A percentile compares a stretch with the other conserved stretches of the same genome.
phyloP scores from a whole-genome alignment of 1,140 invertebrate genomes.

The Panagrolaimus sp. region DNA sequence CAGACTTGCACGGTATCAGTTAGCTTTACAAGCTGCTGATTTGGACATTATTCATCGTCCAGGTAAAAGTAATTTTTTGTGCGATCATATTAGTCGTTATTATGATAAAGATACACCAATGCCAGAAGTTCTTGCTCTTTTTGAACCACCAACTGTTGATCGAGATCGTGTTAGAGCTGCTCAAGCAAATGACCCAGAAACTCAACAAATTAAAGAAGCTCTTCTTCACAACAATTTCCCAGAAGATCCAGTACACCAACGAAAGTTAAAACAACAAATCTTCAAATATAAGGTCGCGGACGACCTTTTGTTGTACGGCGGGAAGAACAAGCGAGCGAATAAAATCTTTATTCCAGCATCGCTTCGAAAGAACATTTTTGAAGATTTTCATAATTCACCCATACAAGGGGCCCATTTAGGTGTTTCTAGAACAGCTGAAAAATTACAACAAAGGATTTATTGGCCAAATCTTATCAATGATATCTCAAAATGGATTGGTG shows the following conservation, averaged over 20 bases:
- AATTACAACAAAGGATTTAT: conserved; percentile 11
- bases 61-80: conserved; percentile 23
- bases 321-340: background rate
- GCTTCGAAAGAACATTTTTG: background rate
- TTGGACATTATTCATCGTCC: conserved; percentile 20
- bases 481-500: background rate
- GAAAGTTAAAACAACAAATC: background rate
- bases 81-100: conserved; percentile 26
- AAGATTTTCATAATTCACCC: conserved; percentile 6
- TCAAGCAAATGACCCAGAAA: background rate
- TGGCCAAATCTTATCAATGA: background rate
- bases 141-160: background rate
- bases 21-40: conserved; percentile 9
- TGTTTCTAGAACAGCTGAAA: conserved; percentile 1
- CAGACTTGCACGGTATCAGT: background rate
- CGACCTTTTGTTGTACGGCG: conserved; percentile 24
- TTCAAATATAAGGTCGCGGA: conserved; percentile 19
- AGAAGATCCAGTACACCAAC: too few species aligned
- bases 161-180: background rate
- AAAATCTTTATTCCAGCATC: background rate
- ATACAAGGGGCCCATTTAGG: conserved; percentile 21
- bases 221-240: too few species aligned
- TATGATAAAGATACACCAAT: background rate
- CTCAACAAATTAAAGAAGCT: background rate
- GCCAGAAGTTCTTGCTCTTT: background rate